Evolutionary conservation across 1,140 invertebrate genomes (phyloP).

Genomic region (Heterodera schachtii): DNA sequence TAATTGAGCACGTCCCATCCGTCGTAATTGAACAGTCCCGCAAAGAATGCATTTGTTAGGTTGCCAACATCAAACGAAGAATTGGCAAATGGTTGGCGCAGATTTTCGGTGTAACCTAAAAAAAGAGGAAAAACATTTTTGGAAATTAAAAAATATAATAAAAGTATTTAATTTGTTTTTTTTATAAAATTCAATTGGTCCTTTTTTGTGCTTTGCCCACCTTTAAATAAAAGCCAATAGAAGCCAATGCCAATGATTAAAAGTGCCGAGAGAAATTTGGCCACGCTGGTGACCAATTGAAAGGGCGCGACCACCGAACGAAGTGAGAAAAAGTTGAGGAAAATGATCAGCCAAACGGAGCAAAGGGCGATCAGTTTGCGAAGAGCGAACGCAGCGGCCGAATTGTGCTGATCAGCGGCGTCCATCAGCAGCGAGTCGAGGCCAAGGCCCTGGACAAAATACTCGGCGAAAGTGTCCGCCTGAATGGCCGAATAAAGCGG

Average conservation of each 20-base stretch:
- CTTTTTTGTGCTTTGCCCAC: slow-evolving; percentile 3
- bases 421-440: background rate
- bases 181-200: background rate
- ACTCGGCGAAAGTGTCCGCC: slow-evolving; percentile 22
- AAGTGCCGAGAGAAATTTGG: slow-evolving; percentile 50
- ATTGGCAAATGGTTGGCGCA: slow-evolving; percentile 30
- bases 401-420: background rate
- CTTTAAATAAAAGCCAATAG: slow-evolving; percentile 47
- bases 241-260: slow-evolving; percentile 55
- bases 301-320: slow-evolving; percentile 50
- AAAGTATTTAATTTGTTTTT: background rate
- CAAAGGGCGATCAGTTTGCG: slow-evolving; percentile 18
- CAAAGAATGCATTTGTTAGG: slow-evolving; percentile 45
- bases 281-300: slow-evolving; percentile 51
- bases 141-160: slow-evolving; percentile 12
- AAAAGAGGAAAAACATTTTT: slow-evolving; percentile 13
- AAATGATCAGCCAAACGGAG: slow-evolving; percentile 28
- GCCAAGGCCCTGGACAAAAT: slow-evolving; percentile 9
- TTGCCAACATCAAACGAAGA: slow-evolving; percentile 7
- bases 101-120: slow-evolving; percentile 11
- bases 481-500: slow-evolving; percentile 30
- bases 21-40: slow-evolving; percentile 53
- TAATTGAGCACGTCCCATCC: slow-evolving; percentile 58
- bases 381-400: slow-evolving; percentile 5
- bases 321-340: slow-evolving; percentile 59